phyloP scores from a whole-genome alignment of 2,113 vertebrate genomes.

The Alouatta palliata region DNA sequence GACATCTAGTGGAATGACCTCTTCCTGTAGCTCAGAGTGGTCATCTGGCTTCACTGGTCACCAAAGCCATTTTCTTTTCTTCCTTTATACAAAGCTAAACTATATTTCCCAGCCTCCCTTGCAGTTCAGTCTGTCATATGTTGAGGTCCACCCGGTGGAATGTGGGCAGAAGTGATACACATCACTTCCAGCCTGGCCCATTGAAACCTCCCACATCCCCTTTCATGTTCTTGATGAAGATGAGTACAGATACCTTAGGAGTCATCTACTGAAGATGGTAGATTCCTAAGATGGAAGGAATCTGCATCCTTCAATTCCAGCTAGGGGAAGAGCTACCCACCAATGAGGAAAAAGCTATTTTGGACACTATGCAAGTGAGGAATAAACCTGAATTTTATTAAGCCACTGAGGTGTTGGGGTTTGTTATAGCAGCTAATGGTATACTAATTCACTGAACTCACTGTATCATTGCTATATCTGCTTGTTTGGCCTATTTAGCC shows the following conservation, averaged over 20 bases:
- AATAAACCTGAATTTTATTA: slow-evolving; percentile 10
- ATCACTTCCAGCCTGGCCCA: background rate
- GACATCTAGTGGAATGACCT: background rate
- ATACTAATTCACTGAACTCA: background rate
- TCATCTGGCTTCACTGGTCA: background rate
- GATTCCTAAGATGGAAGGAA: slow-evolving; percentile 22
- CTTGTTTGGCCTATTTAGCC: background rate
- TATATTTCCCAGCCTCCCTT: slow-evolving; percentile 16
- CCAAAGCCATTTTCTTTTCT: background rate
- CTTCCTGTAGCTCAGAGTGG: background rate
- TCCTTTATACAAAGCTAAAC: background rate
- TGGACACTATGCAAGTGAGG: background rate
- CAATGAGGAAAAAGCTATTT: background rate
- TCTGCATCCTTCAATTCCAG: background rate
- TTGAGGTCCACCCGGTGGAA: background rate
- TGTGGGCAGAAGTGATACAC: background rate
- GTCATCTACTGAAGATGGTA: background rate
- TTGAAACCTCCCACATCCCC: background rate
- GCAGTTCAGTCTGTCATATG: background rate
- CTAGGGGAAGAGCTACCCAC: background rate
- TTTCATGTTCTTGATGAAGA: background rate
- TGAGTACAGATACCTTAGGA: background rate
- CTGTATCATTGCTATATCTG: background rate
- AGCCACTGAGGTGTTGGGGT: background rate
- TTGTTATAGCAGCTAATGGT: background rate